Percentiles rank a stretch among this genome's conserved stretches.
Evolutionary conservation across 2,888 invertebrate species (phyloP).

Genomic region (Polymixis flavicincta): DNA sequence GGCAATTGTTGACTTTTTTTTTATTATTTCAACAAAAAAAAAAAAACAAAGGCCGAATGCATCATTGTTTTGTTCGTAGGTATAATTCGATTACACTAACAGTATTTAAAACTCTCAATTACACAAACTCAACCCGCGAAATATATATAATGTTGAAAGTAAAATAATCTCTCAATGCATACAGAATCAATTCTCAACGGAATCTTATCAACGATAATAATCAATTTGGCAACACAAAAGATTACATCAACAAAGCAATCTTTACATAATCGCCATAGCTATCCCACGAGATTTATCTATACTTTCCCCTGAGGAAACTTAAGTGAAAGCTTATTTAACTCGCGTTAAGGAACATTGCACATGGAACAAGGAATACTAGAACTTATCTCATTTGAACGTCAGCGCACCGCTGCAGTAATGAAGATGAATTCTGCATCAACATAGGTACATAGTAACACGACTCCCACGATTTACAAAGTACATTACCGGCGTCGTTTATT

Average conservation of each 20-base stretch:
- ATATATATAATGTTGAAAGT: constrained; percentile 13
- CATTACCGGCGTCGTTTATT: constrained; percentile 43
- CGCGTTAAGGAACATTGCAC: constrained; percentile 57
- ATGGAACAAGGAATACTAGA: constrained; percentile 31
- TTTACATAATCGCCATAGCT: constrained; percentile 36
- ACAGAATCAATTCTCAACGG: constrained; percentile 37
- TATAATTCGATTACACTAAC: neutral
- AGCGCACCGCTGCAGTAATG: constrained; percentile 51
- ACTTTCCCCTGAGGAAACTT: constrained; percentile 69
- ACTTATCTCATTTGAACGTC: constrained; percentile 60
- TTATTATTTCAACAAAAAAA: neutral
- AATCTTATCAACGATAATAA: constrained; percentile 39
- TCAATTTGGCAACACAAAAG: constrained; percentile 49
- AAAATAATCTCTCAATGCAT: constrained; percentile 22
- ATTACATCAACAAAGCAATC: constrained; percentile 49
- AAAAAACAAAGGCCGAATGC: neutral
- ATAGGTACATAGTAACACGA: constrained; percentile 46
- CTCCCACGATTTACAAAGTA: constrained; percentile 55
- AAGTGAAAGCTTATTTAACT: constrained; percentile 72
- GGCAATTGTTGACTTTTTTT: neutral
- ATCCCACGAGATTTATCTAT: constrained; percentile 54
- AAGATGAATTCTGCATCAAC: constrained; percentile 60
- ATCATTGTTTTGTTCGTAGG: neutral
- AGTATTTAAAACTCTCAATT: neutral
- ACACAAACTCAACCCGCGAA: neutral